phyloP scores from a whole-genome alignment of 2,797 vertebrate genomes.

The Salarias fasciatus region DNA sequence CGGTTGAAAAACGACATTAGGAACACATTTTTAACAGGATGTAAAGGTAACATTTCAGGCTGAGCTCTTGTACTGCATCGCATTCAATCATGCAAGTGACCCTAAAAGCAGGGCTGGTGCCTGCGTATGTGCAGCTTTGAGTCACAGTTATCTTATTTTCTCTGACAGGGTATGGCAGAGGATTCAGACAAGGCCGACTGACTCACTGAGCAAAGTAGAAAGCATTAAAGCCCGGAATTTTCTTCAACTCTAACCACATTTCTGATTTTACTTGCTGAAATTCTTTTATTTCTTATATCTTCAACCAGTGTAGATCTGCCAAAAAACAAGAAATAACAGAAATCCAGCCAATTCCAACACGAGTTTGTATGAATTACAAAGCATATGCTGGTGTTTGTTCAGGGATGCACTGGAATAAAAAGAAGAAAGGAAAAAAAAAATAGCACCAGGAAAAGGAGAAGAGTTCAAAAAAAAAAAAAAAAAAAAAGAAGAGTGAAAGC shows the following conservation, averaged over 20 bases:
- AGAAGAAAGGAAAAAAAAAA: constrained; percentile 7
- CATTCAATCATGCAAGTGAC: too few species aligned
- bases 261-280: background rate
- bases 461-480: constrained; percentile 13
- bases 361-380: constrained; percentile 65
- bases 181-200: background rate
- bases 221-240: too few species aligned
- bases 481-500: constrained; percentile 9
- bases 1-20: too few species aligned
- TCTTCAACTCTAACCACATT: too few species aligned
- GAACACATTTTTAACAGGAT: too few species aligned
- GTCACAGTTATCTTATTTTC: too few species aligned
- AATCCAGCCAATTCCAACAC: constrained; percentile 43
- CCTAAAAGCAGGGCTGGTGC: too few species aligned
- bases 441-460: constrained; percentile 5
- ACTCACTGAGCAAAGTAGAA: background rate
- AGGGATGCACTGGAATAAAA: constrained; percentile 45
- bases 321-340: constrained; percentile 22
- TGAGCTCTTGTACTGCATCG: too few species aligned
- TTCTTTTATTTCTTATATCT: background rate
- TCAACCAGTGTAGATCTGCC: constrained; percentile 11
- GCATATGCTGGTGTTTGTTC: constrained; percentile 51
- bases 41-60: too few species aligned
- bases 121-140: too few species aligned
- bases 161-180: background rate